Evolutionary conservation across 2,113 vertebrate genomes (phyloP).

Genomic region (Synchiropus splendidus): DNA sequence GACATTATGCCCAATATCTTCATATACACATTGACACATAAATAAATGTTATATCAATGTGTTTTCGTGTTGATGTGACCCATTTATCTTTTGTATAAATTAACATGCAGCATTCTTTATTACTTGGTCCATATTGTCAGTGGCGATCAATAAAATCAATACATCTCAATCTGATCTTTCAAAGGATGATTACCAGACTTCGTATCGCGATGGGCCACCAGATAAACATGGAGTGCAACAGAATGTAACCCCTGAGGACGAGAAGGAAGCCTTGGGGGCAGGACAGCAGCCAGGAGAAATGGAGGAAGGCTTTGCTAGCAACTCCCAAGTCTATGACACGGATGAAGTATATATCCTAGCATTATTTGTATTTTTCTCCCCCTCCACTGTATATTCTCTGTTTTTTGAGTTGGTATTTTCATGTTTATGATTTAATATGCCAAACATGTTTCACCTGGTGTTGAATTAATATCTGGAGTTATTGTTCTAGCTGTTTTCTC

Average conservation of each 20-base stretch:
- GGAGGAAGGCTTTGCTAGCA: constrained; percentile 41
- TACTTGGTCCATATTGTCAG: neutral
- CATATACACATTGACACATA: too few species aligned
- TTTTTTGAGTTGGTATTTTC: too few species aligned
- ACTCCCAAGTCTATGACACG: constrained; percentile 67
- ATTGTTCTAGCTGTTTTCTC: too few species aligned
- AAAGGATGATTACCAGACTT: constrained; percentile 77
- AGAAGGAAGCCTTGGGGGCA: constrained; percentile 37
- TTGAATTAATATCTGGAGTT: too few species aligned
- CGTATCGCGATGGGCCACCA: constrained; percentile 59
- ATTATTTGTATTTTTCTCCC: neutral
- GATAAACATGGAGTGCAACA: constrained; percentile 64
- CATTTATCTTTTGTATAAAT: too few species aligned
- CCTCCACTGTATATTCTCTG: too few species aligned
- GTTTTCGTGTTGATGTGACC: too few species aligned
- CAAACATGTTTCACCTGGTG: too few species aligned
- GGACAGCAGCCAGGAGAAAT: constrained; percentile 65
- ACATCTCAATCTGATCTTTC: constrained; percentile 20
- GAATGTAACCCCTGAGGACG: constrained; percentile 32
- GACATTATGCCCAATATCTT: too few species aligned
- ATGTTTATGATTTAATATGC: too few species aligned
- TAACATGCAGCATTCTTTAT: neutral
- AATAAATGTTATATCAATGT: too few species aligned
- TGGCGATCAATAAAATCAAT: constrained; percentile 7
- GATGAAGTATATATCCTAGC: constrained; percentile 67